These are phyloP conservation scores for Drosophila sturtevanti DNA, from an alignment of 1,140 invertebrate genomes.

Conservation along the genomic window DNA sequence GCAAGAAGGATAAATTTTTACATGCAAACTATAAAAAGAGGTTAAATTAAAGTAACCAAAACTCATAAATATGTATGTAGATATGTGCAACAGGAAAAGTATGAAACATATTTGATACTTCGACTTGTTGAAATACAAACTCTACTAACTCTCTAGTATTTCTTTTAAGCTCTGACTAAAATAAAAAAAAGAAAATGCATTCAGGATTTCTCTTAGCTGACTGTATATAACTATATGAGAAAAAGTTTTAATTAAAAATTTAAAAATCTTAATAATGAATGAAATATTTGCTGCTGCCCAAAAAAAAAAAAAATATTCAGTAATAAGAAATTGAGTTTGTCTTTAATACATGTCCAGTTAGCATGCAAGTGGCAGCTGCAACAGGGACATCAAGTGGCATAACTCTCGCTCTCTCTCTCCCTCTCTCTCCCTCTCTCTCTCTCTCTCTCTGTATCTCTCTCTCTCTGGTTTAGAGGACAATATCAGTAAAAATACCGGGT, in stretches of 20 bases:
- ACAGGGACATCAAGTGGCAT: not conserved
- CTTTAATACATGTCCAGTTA: conserved; percentile 75
- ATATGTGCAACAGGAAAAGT: too few species aligned
- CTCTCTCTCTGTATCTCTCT: not conserved
- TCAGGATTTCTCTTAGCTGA: too few species aligned
- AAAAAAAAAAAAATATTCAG: not conserved
- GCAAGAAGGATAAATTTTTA: not conserved
- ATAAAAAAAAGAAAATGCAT: too few species aligned
- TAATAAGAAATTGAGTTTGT: conserved; percentile 58
- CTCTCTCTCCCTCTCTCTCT: not conserved
- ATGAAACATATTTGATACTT: too few species aligned
- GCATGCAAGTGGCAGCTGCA: conserved; percentile 48
- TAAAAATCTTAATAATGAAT: not conserved
- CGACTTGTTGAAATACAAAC: too few species aligned
- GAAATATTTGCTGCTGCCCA: not conserved
- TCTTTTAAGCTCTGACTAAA: too few species aligned
- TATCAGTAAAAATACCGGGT: conserved; percentile 72
- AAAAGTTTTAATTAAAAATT: too few species aligned
- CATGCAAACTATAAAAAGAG: not conserved
- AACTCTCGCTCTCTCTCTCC: not conserved
- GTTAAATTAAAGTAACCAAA: not conserved
- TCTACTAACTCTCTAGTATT: too few species aligned
- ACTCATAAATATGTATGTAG: too few species aligned
- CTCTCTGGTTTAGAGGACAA: conserved; percentile 56
- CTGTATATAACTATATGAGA: too few species aligned